Evolutionary conservation across 2,797 vertebrate genomes (phyloP).

Genomic region (Pseudochromis fuscus): DNA sequence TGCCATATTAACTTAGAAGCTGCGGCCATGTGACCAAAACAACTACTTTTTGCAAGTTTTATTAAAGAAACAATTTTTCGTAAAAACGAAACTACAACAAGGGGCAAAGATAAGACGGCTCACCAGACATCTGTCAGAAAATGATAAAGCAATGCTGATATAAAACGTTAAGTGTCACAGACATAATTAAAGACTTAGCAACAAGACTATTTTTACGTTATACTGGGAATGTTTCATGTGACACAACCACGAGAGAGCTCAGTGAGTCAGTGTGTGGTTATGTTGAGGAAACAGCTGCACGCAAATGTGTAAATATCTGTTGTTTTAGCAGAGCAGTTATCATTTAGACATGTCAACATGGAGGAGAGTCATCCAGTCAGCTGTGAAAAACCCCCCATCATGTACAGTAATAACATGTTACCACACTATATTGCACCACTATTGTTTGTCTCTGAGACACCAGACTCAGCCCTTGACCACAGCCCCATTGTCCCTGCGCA

Average conservation of each 20-base stretch:
- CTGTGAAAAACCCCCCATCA: not conserved
- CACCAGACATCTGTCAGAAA: conserved; percentile 16
- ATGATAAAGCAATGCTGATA: conserved; percentile 19
- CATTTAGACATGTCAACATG: not conserved
- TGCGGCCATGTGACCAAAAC: not conserved
- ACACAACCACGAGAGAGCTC: conserved; percentile 8
- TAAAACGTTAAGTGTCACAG: not conserved
- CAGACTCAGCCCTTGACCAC: not conserved
- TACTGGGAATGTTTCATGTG: conserved; percentile 4
- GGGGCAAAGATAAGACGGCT: conserved; percentile 2
- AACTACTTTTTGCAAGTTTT: not conserved
- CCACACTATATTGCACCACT: conserved; percentile 2
- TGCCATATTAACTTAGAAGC: not conserved
- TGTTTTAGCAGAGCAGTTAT: not conserved
- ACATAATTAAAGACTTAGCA: conserved; percentile 27
- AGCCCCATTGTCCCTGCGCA: conserved; percentile 16
- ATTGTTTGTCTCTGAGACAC: conserved; percentile 16
- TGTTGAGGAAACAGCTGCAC: conserved; percentile 6
- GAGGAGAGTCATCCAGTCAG: conserved; percentile 1
- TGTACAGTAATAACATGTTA: conserved; percentile 46
- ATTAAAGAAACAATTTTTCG: not conserved
- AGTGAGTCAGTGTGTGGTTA: not conserved
- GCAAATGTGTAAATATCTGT: not conserved
- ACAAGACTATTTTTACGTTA: conserved; percentile 26
- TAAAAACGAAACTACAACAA: not conserved